A percentile compares a stretch with the other conserved stretches of the same genome.
These are phyloP conservation scores for Crenichthys baileyi DNA, from an alignment of 2,797 vertebrate genomes.

Conservation along the genomic window DNA sequence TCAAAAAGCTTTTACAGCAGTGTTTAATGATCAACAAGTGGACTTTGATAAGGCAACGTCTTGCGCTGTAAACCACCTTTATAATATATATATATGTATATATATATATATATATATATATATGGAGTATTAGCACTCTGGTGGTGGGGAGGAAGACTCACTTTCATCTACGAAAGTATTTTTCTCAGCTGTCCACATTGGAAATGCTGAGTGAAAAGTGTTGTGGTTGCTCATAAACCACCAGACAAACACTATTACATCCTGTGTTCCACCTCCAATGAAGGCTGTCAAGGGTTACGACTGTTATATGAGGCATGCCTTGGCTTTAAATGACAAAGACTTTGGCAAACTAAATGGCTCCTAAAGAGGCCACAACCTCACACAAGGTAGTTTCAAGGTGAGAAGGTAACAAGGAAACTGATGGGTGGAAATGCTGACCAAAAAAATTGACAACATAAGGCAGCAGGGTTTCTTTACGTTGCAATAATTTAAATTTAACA, in stretches of 20 bases:
- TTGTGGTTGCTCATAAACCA: neutral
- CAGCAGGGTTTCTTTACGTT: too few relatives aligned
- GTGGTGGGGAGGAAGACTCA: neutral
- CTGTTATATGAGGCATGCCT: neutral
- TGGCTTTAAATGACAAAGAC: neutral
- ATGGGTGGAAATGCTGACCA: neutral
- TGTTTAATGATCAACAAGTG: neutral
- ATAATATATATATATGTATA: neutral
- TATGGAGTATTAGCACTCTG: neutral
- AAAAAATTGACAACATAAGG: too few relatives aligned
- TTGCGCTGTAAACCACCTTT: neutral
- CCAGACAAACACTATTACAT: neutral
- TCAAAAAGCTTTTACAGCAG: neutral
- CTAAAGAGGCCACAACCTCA: neutral
- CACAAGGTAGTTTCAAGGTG: neutral
- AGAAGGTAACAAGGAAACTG: neutral
- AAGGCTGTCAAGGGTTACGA: neutral
- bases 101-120: neutral
- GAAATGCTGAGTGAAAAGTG: neutral
- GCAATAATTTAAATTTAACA: neutral
- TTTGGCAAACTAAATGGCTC: neutral
- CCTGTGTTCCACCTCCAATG: neutral
- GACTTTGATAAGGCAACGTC: slow-evolving; percentile 10
- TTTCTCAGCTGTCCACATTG: slow-evolving; percentile 6
- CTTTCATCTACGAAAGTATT: neutral